phyloP scores from a whole-genome alignment of 2,113 vertebrate species.

The Fulica atra region DNA sequence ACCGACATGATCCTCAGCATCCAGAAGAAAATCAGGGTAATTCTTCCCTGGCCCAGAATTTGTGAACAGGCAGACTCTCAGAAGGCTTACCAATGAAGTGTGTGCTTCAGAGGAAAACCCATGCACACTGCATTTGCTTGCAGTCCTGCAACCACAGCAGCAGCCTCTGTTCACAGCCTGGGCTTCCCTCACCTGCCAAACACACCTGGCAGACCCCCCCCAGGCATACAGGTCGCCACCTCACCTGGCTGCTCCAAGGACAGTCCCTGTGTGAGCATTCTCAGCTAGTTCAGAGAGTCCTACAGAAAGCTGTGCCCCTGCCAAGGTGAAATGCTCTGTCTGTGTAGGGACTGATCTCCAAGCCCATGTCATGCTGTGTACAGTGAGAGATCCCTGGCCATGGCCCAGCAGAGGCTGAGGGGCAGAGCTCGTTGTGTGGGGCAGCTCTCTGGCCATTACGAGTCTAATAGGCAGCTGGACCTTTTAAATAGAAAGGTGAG shows the following conservation, averaged over 20 bases:
- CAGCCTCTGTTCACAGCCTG: too few species aligned
- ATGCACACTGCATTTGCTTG: rapidly evolving
- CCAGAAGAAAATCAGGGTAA: neutral
- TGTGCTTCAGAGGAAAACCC: neutral
- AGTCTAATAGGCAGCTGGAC: neutral
- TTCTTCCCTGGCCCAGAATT: neutral
- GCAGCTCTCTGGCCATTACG: neutral
- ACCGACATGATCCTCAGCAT: neutral
- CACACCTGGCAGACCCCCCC: neutral
- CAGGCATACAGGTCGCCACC: neutral
- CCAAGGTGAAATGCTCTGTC: neutral
- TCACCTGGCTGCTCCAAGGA: neutral
- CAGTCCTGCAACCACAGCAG: neutral
- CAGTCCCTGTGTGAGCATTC: neutral
- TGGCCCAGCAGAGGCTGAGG: neutral
- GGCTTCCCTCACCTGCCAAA: too few species aligned
- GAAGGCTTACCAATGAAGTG: neutral
- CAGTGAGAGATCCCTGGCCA: neutral
- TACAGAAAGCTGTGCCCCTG: neutral
- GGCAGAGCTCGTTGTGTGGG: neutral
- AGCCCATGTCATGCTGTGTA: neutral
- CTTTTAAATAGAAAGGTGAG: neutral
- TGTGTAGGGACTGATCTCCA: neutral
- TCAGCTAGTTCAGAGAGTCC: neutral
- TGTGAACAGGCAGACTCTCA: neutral